Evolutionary conservation across 2,113 vertebrate species (phyloP), one percentile per base, ranked within the genome.

Genomic region (Smithornis capensis): DNA sequence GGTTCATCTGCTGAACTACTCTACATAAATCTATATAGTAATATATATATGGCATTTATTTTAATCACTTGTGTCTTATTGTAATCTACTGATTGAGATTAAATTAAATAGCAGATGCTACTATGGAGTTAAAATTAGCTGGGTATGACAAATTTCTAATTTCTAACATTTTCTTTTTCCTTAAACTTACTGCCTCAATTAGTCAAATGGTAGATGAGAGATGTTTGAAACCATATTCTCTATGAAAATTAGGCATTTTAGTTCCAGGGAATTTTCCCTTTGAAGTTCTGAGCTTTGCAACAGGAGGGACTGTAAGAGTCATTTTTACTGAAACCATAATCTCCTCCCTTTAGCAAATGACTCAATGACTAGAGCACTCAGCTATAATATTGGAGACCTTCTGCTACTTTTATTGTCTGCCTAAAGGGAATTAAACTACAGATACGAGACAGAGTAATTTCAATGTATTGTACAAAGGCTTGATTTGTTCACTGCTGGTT

Each of bases 271-370:
- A 37, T 60, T 56, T 4, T 68, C 7, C 7, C 14, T 85, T 83
- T 76, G 29, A 92, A 83, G 10, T 68, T 84, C 38, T 78, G 69
- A 87, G 69, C 77, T 89, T 78, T 91, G 59, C 15, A 70, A 70
- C 19, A 47, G 33, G 10, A 85, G 24, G 4, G 7, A 60, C 53
- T 56, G 27, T 83, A 71, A 9, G 7, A 83, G 10, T 28, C 0
- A 17, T 76, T 84, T 85, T 85, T 42, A 63, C 75, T 33, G 18
- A 85, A 87, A 64, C 23, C 5, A 5, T 25, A 21, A 13, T 82
- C 35, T 92, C 38, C 33, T 55, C 33, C 35, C 14, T 82, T 67
- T 71, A 74, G 18, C 62, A 94, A 89, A 45, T 35, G 62, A 31
- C 11, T 57, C 18, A 55, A 27, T 68, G 57, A 69, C 76, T 29